A percentile compares a stretch with the other conserved stretches of the same genome.
These are phyloP conservation scores for Pantelozetes paolii DNA, from an alignment of 2,888 invertebrate species.

Conservation along the genomic window DNA sequence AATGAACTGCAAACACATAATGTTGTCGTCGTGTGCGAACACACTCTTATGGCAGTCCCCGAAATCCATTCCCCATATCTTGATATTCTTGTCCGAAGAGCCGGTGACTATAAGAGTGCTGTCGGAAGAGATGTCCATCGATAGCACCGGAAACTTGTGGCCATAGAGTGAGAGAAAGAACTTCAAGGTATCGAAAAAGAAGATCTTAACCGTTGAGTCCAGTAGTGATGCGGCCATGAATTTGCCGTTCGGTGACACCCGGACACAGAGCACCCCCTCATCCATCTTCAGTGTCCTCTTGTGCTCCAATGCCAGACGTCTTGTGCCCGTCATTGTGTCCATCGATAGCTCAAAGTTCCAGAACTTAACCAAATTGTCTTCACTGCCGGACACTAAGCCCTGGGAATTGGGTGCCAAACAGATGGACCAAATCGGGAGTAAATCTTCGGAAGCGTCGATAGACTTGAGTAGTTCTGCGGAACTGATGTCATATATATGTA, in stretches of 20 bases:
- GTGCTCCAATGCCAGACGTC: conserved; percentile 59
- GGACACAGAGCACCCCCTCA: conserved; percentile 77
- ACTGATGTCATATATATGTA: conserved; percentile 78
- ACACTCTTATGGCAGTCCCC: conserved; percentile 94
- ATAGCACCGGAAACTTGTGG: conserved; percentile 87
- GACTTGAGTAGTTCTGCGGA: conserved; percentile 74
- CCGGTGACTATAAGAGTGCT: conserved; percentile 83
- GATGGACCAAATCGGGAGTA: conserved; percentile 68
- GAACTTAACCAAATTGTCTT: conserved; percentile 83
- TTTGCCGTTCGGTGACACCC: conserved; percentile 72
- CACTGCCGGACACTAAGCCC: conserved; percentile 78
- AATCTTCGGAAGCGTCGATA: conserved; percentile 69
- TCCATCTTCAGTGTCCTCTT: conserved; percentile 77
- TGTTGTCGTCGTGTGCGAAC: conserved; percentile 90
- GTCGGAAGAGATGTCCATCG: conserved; percentile 87
- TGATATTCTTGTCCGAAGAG: conserved; percentile 89
- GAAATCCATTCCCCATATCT: conserved; percentile 97
- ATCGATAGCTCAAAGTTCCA: conserved; percentile 80
- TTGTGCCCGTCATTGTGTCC: conserved; percentile 59
- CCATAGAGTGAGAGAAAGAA: conserved; percentile 92
- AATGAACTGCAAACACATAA: conserved; percentile 82
- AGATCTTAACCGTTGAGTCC: conserved; percentile 91
- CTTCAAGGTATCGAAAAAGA: conserved; percentile 90
- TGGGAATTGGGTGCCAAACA: conserved; percentile 72
- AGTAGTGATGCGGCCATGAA: conserved; percentile 83